Base-by-base conservation (phyloP, 2,888 invertebrate species). In the Zhengitettix transpicula region DNA sequence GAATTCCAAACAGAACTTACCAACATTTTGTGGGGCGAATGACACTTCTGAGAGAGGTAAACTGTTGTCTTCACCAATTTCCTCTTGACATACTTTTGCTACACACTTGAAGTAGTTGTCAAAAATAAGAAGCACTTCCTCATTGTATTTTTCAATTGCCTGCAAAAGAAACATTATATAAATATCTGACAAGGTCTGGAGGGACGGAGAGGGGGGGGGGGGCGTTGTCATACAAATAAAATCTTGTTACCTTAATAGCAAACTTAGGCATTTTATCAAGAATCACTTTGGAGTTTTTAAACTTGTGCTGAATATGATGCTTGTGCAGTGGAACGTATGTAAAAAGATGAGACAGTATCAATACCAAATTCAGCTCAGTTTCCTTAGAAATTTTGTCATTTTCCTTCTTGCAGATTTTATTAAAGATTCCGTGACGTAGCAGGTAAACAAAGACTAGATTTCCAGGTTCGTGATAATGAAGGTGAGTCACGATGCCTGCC, bases 401-500 rank as follows among this genome's bases (percentile, higher is more conserved):
- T 47, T 40, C 15, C 14, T 58, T 40, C 53, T 9, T 10, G 28
- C 62, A 62, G 14, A 62, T 17, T 15, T 44, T n/a, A 10, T 59
- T 53, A 14, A 62, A 42, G 52, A 55, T 52, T 28, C 60, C 62
- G 47, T n/a, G 12, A 7, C 55, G 56, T n/a, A 60, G n/a, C 28
- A 62, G 56, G 41, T 40, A 62, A n/a, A 58, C 58, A 55, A 62
- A 62, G 16, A 55, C 60, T 40, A 62, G 55, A 42, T 62, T 62
- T 12, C 59, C 60, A 9, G 62, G 62, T 42, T 62, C 62, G 52
- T 62, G 62, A 40, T 62, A 62, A 16, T 58, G 57, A 9, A 62
- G 44, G 14, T 62, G 62, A 17, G 60, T 62, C 1, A 62, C 42
- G 2, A 62, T 58, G 40, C 58, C 58, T 9, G 58, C 40, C 11